Evolutionary conservation across 2,888 invertebrate genomes (phyloP).

Genomic region (Dryobota labecula): DNA sequence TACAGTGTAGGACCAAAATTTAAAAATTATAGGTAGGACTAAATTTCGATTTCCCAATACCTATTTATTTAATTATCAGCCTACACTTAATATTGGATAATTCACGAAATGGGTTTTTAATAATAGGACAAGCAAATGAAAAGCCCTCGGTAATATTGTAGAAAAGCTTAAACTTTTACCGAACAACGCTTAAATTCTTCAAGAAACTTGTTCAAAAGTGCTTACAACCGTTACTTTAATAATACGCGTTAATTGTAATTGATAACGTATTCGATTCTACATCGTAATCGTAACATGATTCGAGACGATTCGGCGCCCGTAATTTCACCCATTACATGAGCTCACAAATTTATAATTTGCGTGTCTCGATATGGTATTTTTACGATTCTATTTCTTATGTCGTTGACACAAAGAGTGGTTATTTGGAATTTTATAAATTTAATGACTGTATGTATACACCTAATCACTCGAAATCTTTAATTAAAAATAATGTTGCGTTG

Average conservation of each 20-base stretch:
- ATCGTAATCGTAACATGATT: slow-evolving; percentile 84
- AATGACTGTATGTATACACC: slow-evolving; percentile 71
- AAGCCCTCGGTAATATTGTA: slow-evolving; percentile 79
- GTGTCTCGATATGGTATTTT: slow-evolving; percentile 71
- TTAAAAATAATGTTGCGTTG: slow-evolving; percentile 83
- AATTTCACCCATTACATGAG: slow-evolving; percentile 83
- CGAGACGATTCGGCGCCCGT: slow-evolving; percentile 83
- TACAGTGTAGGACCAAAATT: slow-evolving; percentile 48
- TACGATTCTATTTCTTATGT: slow-evolving; percentile 74
- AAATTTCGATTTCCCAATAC: slow-evolving; percentile 55
- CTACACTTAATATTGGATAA: slow-evolving; percentile 70
- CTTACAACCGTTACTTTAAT: slow-evolving; percentile 83
- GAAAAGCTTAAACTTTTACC: slow-evolving; percentile 82
- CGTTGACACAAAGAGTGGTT: slow-evolving; percentile 68
- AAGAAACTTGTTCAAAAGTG: slow-evolving; percentile 82
- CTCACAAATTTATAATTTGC: slow-evolving; percentile 82
- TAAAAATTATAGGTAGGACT: slow-evolving; percentile 34
- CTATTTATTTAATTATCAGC: slow-evolving; percentile 68
- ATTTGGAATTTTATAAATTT: slow-evolving; percentile 55
- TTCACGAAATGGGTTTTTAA: slow-evolving; percentile 84
- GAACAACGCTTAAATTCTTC: slow-evolving; percentile 79
- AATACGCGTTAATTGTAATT: slow-evolving; percentile 84
- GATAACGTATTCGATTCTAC: slow-evolving; percentile 82
- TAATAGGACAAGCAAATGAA: slow-evolving; percentile 82
- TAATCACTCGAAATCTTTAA: slow-evolving; percentile 83